phyloP scores from a whole-genome alignment of 2,797 vertebrate species.

The Intellagama lesueurii region DNA sequence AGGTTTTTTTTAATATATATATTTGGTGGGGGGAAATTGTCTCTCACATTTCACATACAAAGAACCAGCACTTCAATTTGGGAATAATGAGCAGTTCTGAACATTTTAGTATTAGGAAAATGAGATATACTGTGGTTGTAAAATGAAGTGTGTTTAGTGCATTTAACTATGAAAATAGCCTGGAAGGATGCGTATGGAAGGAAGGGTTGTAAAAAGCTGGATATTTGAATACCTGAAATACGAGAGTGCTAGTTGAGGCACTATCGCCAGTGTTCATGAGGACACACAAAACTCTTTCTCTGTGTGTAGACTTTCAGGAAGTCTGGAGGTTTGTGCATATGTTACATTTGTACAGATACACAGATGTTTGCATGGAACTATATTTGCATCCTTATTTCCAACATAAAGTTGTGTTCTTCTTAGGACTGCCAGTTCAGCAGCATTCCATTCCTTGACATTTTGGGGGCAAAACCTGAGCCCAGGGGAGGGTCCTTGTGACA shows the following conservation, averaged over 20 bases:
- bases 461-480: too few species aligned
- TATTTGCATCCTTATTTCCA: background rate
- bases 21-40: too few species aligned
- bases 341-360: background rate
- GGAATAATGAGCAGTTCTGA: constrained; percentile 12
- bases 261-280: too few species aligned
- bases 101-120: constrained; percentile 37
- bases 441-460: too few species aligned
- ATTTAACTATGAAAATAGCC: constrained; percentile 17
- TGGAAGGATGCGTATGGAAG: background rate
- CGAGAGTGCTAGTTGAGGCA: too few species aligned
- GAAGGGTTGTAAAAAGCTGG: background rate
- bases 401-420: background rate
- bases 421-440: too few species aligned
- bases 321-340: background rate
- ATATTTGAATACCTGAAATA: background rate
- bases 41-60: background rate
- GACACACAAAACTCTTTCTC: too few species aligned
- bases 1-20: background rate
- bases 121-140: constrained; percentile 24
- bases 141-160: constrained; percentile 13
- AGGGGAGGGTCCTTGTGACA: too few species aligned
- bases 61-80: background rate
- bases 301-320: background rate
- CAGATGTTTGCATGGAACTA: background rate